Evolutionary conservation across 2,888 invertebrate genomes (phyloP), one percentile per base, ranked within the genome.

Genomic region (Euclidia mi): DNA sequence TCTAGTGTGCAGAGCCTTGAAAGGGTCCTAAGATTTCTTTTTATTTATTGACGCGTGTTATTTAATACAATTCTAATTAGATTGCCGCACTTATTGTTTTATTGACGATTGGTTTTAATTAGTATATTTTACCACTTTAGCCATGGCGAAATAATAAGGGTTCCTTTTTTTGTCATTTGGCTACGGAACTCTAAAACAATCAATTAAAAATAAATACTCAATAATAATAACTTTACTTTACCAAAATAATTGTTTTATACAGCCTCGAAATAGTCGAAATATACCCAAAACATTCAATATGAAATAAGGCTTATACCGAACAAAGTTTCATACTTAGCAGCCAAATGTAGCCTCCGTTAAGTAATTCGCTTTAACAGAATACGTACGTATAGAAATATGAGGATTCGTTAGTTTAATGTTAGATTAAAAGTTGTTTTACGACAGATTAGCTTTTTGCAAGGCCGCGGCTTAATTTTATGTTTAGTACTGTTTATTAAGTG

Each of bases 381-480:
- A 51, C 20, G 48, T 48, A 50, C 41, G 9, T 49, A 46, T 47
- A 56, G 53, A 67, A 65, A 67, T 67, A 65, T 65, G 59, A 71
- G 56, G 25, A 17, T 46, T 56, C 50, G 48, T 62, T 70, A 65
- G 43, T 56, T 53, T 69, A 60, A 65, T 56, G 45, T 31, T 15
- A 45, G 42, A 34, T 46, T 46, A 34, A 46, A 56, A 53, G 46
- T 53, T 53, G 34, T 32, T 53, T 46, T 32, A 50, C 45, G 50
- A 37, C 31, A 45, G 46, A 37, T 50, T 52, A 44, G 29, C 34
- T 52, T 57, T 48, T 43, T 42, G 50, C 46, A 37, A 50, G 35
- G 12, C 34, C 11, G 25, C 15, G 32, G 31, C 28, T 25, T 12
- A 7, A 34, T 40, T 47, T 40, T 17, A 15, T 25, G 45, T 25